Percentiles rank a stretch among this genome's conserved stretches.
These are phyloP conservation scores for Hephaestus fuliginosus DNA, from an alignment of 2,797 vertebrate genomes.

Conservation along the genomic window DNA sequence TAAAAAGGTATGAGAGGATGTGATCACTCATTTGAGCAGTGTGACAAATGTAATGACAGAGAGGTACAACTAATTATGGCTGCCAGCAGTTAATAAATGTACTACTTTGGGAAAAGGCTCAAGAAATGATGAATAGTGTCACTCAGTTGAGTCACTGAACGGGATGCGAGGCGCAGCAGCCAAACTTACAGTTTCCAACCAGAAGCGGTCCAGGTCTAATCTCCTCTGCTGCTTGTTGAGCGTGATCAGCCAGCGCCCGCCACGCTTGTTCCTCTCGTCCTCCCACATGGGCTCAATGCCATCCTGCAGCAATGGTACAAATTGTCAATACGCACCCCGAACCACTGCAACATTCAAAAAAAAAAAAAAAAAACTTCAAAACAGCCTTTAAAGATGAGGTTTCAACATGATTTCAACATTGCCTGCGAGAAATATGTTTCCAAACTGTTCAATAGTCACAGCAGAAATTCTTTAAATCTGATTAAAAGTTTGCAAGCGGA, in stretches of 20 bases:
- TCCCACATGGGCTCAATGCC: constrained; percentile 99
- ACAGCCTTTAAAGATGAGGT: background rate
- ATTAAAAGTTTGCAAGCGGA: background rate
- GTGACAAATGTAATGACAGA: constrained; percentile 22
- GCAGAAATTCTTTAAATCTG: background rate
- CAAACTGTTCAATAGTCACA: background rate
- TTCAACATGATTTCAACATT: background rate
- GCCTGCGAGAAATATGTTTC: background rate
- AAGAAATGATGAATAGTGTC: constrained; percentile 27
- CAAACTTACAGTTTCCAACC: constrained; percentile 95
- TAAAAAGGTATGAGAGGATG: constrained; percentile 1
- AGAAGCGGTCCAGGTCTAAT: constrained; percentile 97
- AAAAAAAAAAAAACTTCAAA: background rate
- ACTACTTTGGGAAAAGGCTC: constrained; percentile 5
- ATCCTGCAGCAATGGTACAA: constrained; percentile 85
- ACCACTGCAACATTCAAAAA: background rate
- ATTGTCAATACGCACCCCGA: constrained; percentile 40
- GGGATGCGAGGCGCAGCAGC: constrained; percentile 4
- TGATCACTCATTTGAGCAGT: constrained; percentile 20
- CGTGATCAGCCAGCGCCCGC: constrained; percentile 97
- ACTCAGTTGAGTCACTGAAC: constrained; percentile 6
- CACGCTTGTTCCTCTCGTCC: constrained; percentile 97
- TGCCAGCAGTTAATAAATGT: constrained; percentile 32
- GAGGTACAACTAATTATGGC: constrained; percentile 30
- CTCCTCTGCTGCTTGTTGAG: constrained; percentile 97